Base-by-base conservation (phyloP, 2,113 vertebrate genomes). In the Spizaetus ornatus region DNA sequence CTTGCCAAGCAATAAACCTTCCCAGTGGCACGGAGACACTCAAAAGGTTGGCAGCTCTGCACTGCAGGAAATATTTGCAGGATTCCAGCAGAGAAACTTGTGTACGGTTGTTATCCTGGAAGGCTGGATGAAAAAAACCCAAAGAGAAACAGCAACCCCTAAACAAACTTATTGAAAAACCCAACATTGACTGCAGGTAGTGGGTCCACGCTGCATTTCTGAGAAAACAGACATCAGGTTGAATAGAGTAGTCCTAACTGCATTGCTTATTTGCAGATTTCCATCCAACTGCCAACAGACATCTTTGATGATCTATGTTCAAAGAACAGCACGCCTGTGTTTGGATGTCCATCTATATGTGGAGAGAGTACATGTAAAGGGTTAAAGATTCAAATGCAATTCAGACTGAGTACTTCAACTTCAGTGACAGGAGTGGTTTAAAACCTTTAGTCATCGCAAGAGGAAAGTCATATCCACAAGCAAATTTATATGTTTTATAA, bases 101-200 rank as follows among this genome's bases (percentile, higher is more conserved):
- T 56, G 12, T 71, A 58, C 12, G 38, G 13, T 71, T 86, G 45
- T 94, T 87, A 76, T 12, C 6, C 2, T 86, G 32, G 69, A 73
- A 78, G 26, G 29, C 29, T 83, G 31, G 34, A n/a, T 70, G 63
- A 12, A 62, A 53, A 69, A 55, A 9, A 40, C 50, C 4, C 10
- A 38, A 34, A 80, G 10, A 47, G 43, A 62, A 91, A 43, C 14
- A 70, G 31, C 31, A 96, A 34, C 21, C 4, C 42, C 16, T 74
- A 71, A 72, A 50, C 29, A 65, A 52, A 40, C 11, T 40, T 67
- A 17, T 0, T 79, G 34, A 40, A 62, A 90, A 86, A 36, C 13
- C 19, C 42, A 40, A 5, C 13, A n/a, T 8, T 1, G 6, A 13
- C 25, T 84, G 17, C 25, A 19, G 1, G 2, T 38, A 3, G 1